A percentile compares a stretch with the other conserved stretches of the same genome.
Conservation (phyloP, 1,140 invertebrate species). For the Nomia melanderi region DNA sequence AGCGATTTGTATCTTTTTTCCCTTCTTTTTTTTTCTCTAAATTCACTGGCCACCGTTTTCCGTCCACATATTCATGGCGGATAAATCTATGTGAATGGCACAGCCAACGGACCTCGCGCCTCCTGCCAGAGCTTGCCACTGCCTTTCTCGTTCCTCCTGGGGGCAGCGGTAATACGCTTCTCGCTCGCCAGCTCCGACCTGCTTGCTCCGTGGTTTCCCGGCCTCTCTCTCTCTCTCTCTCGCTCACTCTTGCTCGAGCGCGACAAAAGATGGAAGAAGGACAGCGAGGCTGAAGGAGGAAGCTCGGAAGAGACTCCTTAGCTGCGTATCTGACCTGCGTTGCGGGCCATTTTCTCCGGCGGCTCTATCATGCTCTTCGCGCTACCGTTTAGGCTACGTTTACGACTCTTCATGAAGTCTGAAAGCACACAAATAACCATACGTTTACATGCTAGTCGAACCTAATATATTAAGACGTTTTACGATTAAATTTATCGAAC, state of each 20-base stretch:
- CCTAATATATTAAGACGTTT: background rate
- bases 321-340: conserved; percentile 79
- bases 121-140: conserved; percentile 56
- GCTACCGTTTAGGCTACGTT: conserved; percentile 74
- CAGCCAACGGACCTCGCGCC: conserved; percentile 77
- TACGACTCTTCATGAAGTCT: conserved; percentile 80
- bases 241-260: too few relatives aligned
- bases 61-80: conserved; percentile 52
- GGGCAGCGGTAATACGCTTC: conserved; percentile 27
- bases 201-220: conserved; percentile 33
- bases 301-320: conserved; percentile 67
- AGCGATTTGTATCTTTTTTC: background rate
- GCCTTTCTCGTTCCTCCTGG: conserved; percentile 45
- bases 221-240: too few relatives aligned
- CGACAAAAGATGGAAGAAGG: conserved; percentile 48
- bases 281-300: conserved; percentile 56
- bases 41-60: conserved; percentile 38
- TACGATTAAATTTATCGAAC: too few relatives aligned
- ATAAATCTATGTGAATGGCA: conserved; percentile 79
- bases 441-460: conserved; percentile 11
- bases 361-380: conserved; percentile 78
- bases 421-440: conserved; percentile 68
- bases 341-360: conserved; percentile 78
- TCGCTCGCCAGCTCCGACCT: too few relatives aligned
- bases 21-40: too few relatives aligned